Evolutionary conservation across 2,888 invertebrate species (phyloP).

Genomic region (Meta bourneti): DNA sequence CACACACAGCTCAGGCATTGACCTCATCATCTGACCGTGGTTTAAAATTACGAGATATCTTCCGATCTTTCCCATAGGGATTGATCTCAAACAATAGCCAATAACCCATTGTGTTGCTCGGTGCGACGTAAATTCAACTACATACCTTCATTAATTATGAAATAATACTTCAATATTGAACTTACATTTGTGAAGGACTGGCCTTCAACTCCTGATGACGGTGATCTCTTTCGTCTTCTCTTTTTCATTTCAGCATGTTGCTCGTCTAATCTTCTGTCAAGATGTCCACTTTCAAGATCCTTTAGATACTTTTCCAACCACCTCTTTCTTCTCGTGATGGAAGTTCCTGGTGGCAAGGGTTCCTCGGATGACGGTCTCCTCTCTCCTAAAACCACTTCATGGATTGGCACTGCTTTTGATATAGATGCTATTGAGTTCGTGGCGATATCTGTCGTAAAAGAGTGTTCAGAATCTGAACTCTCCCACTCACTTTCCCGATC

Average conservation of each 20-base stretch:
- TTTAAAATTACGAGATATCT: too few species aligned
- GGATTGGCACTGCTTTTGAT: conserved; percentile 25
- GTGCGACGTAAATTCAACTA: too few species aligned
- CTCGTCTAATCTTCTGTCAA: conserved; percentile 66
- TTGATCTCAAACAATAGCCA: too few species aligned
- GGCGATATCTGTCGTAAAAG: background rate
- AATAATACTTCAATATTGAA: background rate
- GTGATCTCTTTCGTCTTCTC: conserved; percentile 77
- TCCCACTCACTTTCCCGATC: background rate
- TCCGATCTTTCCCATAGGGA: too few species aligned
- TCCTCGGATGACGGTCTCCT: conserved; percentile 47
- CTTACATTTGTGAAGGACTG: conserved; percentile 75
- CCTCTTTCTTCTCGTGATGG: conserved; percentile 65
- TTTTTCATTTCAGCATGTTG: conserved; percentile 54
- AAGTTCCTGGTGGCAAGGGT: conserved; percentile 60
- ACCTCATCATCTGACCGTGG: too few species aligned
- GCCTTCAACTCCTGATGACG: conserved; percentile 63
- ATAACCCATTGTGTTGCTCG: too few species aligned
- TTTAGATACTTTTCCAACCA: conserved; percentile 75
- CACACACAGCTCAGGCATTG: too few species aligned
- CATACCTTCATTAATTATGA: too few species aligned
- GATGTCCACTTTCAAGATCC: conserved; percentile 73
- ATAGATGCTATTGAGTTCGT: background rate
- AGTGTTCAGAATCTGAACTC: background rate
- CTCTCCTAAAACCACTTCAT: conserved; percentile 46